phyloP scores from a whole-genome alignment of 2,113 vertebrate genomes.

The Myiagra hebetior region DNA sequence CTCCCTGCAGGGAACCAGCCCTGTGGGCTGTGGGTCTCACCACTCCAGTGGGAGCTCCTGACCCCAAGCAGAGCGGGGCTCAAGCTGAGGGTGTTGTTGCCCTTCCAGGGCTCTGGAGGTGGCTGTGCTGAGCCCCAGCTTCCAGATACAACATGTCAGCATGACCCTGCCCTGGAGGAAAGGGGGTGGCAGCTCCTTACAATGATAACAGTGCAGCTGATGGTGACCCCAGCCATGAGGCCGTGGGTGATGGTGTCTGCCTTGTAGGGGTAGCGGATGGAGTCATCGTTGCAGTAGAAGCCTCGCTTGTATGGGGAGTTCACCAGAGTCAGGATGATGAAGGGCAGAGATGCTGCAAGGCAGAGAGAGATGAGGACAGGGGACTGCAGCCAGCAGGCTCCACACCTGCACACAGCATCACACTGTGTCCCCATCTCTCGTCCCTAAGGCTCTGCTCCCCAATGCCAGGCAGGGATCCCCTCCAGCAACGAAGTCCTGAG shows the following conservation, averaged over 20 bases:
- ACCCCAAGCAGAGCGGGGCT: neutral
- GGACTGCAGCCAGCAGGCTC: neutral
- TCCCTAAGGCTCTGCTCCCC: neutral
- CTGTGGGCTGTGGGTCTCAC: fast-evolving
- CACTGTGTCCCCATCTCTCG: fast-evolving
- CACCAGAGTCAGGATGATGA: conserved; percentile 81
- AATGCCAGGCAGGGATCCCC: neutral
- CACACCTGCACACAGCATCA: neutral
- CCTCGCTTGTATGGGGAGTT: conserved; percentile 84
- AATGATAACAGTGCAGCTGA: conserved; percentile 83
- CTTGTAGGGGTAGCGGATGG: conserved; percentile 88
- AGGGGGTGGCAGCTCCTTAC: conserved; percentile 69
- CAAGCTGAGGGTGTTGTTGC: fast-evolving
- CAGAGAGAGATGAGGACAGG: neutral
- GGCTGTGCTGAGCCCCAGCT: neutral
- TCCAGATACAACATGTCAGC: fast-evolving
- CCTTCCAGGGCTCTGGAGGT: neutral
- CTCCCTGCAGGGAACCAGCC: neutral
- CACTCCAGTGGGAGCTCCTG: neutral
- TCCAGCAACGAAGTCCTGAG: neutral
- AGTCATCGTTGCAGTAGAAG: conserved; percentile 87
- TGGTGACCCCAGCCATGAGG: conserved; percentile 88
- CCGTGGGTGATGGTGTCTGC: conserved; percentile 89
- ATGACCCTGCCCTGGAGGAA: neutral
- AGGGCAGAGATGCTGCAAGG: conserved; percentile 85